Evolutionary conservation across 1,140 invertebrate species (phyloP), one percentile per base, ranked within the genome.

Genomic region (Spodoptera litura): DNA sequence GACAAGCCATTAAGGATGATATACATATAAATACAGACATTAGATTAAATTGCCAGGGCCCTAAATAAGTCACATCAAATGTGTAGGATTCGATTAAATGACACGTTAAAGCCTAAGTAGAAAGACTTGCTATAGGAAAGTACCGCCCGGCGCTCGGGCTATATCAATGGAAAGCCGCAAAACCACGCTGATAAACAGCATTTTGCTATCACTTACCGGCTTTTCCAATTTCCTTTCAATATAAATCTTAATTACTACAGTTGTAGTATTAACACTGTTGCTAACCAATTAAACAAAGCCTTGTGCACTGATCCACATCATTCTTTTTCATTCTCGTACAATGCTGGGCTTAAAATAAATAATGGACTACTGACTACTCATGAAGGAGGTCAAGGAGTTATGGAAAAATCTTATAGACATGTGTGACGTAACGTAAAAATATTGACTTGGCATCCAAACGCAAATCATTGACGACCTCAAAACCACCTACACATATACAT

Each of bases 401-500:
- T 56, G 31, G 62, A 56, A 68, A 77, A 53, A 56, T n/a, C 58
- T 61, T 62, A 59, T 27, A 75, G 56, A 53, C 58, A 59, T 6
- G 38, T 44, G 31, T 77, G 75, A 68, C 38, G 75, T 77, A 77
- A 77, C 38, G 61, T 55, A 68, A 77, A 64, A 68, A 56, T 77
- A 77, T 77, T 68, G 20, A 59, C 44, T 64, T 75, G 73, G 52
- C 64, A 68, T 38, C 52, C 53, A 73, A 58, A 71, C 51, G 68
- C 52, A 73, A 58, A 73, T 73, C 55, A 59, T 56, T 75, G 52
- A 44, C 55, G 64, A 71, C 73, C 72, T 80, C 75, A 74, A 55
- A 66, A 55, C 79, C 55, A 75, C 73, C 79, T 80, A 80, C 73
- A 62, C 68, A 76, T 58, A 70, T 58, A 70, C 58, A 80, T 52